Base-by-base conservation (phyloP, 1,140 invertebrate genomes). In the Frieseomelitta varia region DNA sequence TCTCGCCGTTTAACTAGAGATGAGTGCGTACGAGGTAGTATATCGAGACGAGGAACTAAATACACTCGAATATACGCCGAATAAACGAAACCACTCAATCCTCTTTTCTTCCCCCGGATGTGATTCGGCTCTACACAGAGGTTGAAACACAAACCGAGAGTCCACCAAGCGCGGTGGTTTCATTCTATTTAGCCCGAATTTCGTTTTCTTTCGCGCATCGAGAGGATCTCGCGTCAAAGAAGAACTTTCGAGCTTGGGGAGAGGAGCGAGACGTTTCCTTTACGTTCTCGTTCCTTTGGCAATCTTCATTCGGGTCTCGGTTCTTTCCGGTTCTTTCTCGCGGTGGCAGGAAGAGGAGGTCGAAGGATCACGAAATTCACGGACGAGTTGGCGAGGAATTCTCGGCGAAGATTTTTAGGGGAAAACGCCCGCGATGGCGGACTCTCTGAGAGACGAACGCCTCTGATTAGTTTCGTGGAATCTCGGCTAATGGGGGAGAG, bases 121-220 rank as follows among this genome's bases (percentile, higher is more conserved):
- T 30, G 30, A 30, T 39, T 39, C 34, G 34, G 81, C 72, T 84
- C 79, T 79, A 72, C 53, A 71, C 55, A 56, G 39, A 75, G 53
- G 68, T 17, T n/a, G 30, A 77, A 73, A 84, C 65, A 84, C 51
- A 71, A 61, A 84, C 79, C 30, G 76, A 72, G 73, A 72, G 47
- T 17, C 17, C 19, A 17, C 34, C 30, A 30, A 30, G 15, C 24
- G 68, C 19, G 34, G 61, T 76, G 67, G 75, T 81, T 81, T 53
- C 30, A 76, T 76, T 76, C 39, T 53, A 74, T 30, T 65, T 76
- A 81, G 19, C 24, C 15, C 24, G 78, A 53, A 63, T 51, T 39
- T 73, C 79, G 21, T 58, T 69, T 53, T 2, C 27, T 1, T 11
- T 39, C 27, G n/a, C 19, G 51, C 19, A 39, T 39, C 30, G n/a